Evolutionary conservation across 2,113 vertebrate species (phyloP).

Genomic region (Tragelaphus imberbis): DNA sequence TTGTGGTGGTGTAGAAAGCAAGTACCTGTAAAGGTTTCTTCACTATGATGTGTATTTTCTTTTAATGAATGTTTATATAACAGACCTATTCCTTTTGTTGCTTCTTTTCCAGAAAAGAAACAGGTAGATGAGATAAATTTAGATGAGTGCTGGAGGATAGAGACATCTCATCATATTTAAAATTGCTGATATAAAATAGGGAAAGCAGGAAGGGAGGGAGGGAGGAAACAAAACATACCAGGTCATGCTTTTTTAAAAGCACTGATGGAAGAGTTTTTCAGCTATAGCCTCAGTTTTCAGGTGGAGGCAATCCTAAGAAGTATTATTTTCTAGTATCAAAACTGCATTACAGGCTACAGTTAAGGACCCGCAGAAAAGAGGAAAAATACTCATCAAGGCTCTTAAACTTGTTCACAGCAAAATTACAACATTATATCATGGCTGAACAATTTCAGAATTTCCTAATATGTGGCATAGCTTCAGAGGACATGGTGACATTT

Average conservation of each 20-base stretch:
- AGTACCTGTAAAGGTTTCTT: neutral
- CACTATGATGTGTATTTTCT: neutral
- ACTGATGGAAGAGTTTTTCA: neutral
- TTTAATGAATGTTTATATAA: neutral
- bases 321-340: neutral
- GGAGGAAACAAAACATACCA: neutral
- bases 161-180: neutral
- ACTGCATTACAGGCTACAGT: neutral
- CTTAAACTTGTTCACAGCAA: conserved; percentile 24
- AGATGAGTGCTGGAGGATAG: neutral
- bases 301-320: neutral
- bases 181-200: neutral
- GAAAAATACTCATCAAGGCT: neutral
- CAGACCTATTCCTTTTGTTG: neutral
- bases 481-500: conserved; percentile 29
- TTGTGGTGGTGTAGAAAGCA: neutral
- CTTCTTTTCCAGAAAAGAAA: conserved; percentile 18
- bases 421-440: conserved; percentile 30
- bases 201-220: neutral
- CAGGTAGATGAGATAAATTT: neutral
- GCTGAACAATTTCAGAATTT: conserved; percentile 50
- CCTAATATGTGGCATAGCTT: conserved; percentile 44
- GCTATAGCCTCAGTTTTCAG: neutral
- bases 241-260: neutral
- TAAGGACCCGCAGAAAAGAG: neutral